Evolutionary conservation across 2,797 vertebrate species (phyloP).

Genomic region (Hipposideros larvatus): DNA sequence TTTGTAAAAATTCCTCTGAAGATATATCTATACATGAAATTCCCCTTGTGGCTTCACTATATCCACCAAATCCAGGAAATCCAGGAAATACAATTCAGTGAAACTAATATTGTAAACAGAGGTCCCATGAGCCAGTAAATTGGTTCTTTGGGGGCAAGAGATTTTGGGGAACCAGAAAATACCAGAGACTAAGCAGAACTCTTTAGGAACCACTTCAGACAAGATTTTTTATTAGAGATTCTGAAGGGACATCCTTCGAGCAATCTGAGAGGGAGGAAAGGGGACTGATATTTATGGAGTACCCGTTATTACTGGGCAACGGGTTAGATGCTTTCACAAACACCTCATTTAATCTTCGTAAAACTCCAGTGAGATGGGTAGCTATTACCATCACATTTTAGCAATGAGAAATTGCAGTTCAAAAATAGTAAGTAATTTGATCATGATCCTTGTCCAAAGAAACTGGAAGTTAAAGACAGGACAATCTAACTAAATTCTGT

Average conservation of each 20-base stretch:
- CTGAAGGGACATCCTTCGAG: background rate
- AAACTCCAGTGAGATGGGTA: background rate
- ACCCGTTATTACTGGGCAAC: background rate
- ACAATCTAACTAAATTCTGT: background rate
- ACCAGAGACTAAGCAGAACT: background rate
- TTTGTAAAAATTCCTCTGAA: constrained; percentile 10
- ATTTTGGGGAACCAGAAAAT: background rate
- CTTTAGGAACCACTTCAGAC: background rate
- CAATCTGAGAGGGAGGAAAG: background rate
- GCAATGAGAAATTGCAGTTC: background rate
- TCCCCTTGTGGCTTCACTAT: background rate
- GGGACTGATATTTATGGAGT: background rate
- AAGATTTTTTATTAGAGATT: background rate
- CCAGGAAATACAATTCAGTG: background rate
- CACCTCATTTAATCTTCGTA: background rate
- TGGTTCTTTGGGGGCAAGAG: constrained; percentile 28
- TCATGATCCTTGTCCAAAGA: background rate
- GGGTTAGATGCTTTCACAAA: background rate
- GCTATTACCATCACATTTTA: background rate
- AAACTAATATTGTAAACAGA: background rate
- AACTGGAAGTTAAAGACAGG: background rate
- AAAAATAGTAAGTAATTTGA: background rate
- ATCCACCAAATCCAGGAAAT: constrained; percentile 44
- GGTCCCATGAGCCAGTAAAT: background rate
- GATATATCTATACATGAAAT: background rate